Evolutionary conservation across 2,888 invertebrate genomes (phyloP), one percentile per base, ranked within the genome.

Genomic region (Odontomyia ornata): DNA sequence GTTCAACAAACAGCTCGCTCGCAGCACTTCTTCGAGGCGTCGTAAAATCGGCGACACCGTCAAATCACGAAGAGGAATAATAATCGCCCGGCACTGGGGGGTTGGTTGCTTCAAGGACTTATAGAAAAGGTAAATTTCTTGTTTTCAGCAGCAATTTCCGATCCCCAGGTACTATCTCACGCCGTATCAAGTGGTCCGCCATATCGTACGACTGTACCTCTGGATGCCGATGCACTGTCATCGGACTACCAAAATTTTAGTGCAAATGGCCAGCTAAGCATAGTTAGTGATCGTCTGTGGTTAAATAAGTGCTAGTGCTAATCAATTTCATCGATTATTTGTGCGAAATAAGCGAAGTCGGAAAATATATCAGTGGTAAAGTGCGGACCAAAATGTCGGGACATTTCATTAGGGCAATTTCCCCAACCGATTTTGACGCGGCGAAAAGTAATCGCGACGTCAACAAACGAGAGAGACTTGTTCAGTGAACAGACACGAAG

Each of bases 11-110:
- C 9, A 36, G 36, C 36, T 4, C 30, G 65, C 43, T 28, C 64
- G 28, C 30, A 30, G 15, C 11, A 64, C 64, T 65, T 43, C 65
- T 65, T 65, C 65, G 65, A 65, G 65, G 43, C 65, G 65, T 65
- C 43, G 65, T 65, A 65, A 27, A n/a, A 25, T 18, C 36, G 15
- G 65, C 65, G 65, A 43, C 65, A 65, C 65, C 43, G 65, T 65
- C 4, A 65, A 36, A 65, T 15, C 43, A 65, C 30, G 65, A 65
- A 65, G 30, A 36, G 36, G 30, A 36, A 5, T 15, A 11, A 43
- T 11, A 2, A 18, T 36, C n/a, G 36, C n/a, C 18, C 43, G 30
- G n/a, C 30, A 65, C 27, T 65, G 65, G 64, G 18, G 28, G 27
- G 28, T 30, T n/a, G n/a, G 9, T 36, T 36, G 36, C 36, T 36